Conservation (phyloP, 2,888 invertebrate genomes). For the Apamea epomidion region DNA sequence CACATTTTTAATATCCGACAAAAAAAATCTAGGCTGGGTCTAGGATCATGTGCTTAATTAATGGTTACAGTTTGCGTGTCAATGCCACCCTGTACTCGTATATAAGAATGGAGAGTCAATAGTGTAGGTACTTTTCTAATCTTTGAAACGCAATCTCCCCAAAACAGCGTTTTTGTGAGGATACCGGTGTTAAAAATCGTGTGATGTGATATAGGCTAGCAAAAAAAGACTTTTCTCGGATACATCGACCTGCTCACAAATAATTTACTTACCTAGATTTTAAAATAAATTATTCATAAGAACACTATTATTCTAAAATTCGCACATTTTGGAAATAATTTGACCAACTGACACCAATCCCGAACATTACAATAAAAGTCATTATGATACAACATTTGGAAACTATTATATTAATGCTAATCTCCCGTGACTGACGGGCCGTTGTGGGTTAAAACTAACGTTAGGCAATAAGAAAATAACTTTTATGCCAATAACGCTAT, state of each 20-base stretch:
- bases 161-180: no score
- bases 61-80: no score
- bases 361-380: slow-evolving; percentile 27
- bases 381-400: slow-evolving; percentile 3
- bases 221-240: background rate
- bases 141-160: no score
- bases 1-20: no score
- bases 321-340: background rate
- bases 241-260: background rate
- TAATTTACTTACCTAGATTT: background rate
- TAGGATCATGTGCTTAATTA: no score
- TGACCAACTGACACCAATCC: slow-evolving; percentile 46
- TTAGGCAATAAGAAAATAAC: no score
- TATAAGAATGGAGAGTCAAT: no score
- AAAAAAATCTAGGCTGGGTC: no score
- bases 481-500: background rate
- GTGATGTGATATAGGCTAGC: no score
- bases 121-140: no score
- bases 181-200: background rate
- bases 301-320: background rate
- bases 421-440: background rate
- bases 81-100: no score
- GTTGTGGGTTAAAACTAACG: background rate
- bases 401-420: slow-evolving; percentile 29
- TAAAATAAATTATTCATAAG: background rate